Base-by-base conservation (phyloP, 1,140 invertebrate species). In the Drosophila nebulosa region DNA sequence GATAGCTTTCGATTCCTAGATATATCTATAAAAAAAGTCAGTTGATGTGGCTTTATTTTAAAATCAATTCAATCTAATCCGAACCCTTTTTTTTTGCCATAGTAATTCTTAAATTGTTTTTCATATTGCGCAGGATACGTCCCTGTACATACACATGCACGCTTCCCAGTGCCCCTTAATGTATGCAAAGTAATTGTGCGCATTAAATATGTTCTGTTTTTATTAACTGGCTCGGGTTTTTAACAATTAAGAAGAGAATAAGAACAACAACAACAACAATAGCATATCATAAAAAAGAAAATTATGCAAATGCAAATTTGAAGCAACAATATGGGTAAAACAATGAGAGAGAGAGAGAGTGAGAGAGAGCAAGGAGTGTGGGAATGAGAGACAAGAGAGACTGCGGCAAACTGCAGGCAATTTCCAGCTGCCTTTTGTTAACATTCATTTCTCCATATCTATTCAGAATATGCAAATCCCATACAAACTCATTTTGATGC, bases 401-500 rank as follows among this genome's bases (percentile, higher is more conserved):
- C 30, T 76, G 78, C 58, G 73, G 42, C 32, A 30, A 66, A 66
- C 50, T 77, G 65, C 55, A 63, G 53, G 61, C 53, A 62, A 68
- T 64, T 60, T 64, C 30, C 53, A 21, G 52, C 42, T 59, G 70
- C 61, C 65, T 64, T 53, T 73, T 84, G 83, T 73, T 86, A 79
- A 70, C 83, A 81, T 64, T 83, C 62, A 79, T 73, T 67, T 71
- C 56, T 46, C 16, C 21, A 9, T 46, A 18, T n/a, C 83, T 53
- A 81, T 88, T 88, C 78, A 83, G 68, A 72, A 68, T 72, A 86
- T 88, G 83, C 83, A 86, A 86, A 88, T 88, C 67, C 78, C 78
- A 86, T 88, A 88, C 88, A 88, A 88, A 88, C 83, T 88, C 74
- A 86, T 86, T 85, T 85, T 71, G 64, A 55, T 78, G 83, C 83